Evolutionary conservation across 53 echinoderm and acorn worm species (phyloP).

Genomic region (Stichopus horrens): DNA sequence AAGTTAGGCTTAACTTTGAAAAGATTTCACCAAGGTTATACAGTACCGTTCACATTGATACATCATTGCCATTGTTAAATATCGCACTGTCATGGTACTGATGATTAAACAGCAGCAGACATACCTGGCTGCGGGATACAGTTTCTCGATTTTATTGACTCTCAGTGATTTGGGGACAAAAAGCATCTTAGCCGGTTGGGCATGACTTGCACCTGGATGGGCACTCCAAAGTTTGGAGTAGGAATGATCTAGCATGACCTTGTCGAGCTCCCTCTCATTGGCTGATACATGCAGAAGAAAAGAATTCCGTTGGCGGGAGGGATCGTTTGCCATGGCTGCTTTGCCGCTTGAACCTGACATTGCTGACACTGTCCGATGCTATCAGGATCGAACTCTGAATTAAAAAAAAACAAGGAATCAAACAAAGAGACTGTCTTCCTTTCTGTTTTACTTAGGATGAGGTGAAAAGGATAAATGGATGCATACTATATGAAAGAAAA

Average conservation of each 20-base stretch:
- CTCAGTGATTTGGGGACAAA: conserved; percentile 90
- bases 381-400: too few species aligned
- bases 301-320: conserved; percentile 66
- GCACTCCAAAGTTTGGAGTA: conserved; percentile 88
- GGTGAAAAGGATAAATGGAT: too few species aligned
- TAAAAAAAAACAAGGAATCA: too few species aligned
- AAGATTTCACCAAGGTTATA: too few species aligned
- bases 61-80: too few species aligned
- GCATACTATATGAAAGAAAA: too few species aligned
- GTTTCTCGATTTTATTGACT: conserved; percentile 3
- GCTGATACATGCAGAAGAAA: conserved; percentile 90
- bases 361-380: background rate
- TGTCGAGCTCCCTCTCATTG: conserved; percentile 82
- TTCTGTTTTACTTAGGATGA: too few species aligned
- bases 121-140: conserved; percentile 15
- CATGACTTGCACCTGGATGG: conserved; percentile 90
- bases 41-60: too few species aligned
- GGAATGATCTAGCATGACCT: conserved; percentile 86
- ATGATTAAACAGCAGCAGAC: background rate
- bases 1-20: too few species aligned
- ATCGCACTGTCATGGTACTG: too few species aligned
- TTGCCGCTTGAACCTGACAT: conserved; percentile 12
- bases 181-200: conserved; percentile 85
- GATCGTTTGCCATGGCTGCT: conserved; percentile 14
- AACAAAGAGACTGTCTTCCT: too few species aligned